These are phyloP conservation scores for Diorhabda sublineata DNA, from an alignment of 1,140 invertebrate species.

Conservation along the genomic window DNA sequence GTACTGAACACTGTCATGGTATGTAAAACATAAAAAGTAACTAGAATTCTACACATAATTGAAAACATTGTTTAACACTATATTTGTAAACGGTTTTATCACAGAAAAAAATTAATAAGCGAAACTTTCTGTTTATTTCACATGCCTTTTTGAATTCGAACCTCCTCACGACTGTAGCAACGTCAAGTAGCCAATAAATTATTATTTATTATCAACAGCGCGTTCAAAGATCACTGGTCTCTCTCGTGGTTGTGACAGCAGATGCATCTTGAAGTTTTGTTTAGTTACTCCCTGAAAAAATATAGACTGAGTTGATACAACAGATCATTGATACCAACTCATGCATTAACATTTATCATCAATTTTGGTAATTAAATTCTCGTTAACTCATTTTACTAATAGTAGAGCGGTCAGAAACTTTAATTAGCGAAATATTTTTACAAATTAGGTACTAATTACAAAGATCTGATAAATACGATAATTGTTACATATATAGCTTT, in stretches of 20 bases:
- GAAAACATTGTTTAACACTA: background rate
- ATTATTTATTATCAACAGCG: conserved; percentile 25
- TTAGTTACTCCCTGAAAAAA: conserved; percentile 13
- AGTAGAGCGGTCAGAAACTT: no score
- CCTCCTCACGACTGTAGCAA: conserved; percentile 1
- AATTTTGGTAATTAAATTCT: conserved; percentile 7
- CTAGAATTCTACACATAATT: conserved; percentile 4
- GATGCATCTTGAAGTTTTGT: conserved; percentile 14
- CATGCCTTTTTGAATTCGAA: conserved; percentile 11
- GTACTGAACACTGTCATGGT: conserved; percentile 17
- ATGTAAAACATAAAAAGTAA: conserved; percentile 8
- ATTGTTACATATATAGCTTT: no score
- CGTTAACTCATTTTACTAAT: background rate
- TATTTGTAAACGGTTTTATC: background rate
- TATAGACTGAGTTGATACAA: conserved; percentile 8
- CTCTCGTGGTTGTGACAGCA: conserved; percentile 6
- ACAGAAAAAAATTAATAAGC: background rate
- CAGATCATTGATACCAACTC: conserved; percentile 13
- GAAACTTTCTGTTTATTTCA: background rate
- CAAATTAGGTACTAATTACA: no score
- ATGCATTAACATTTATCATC: conserved; percentile 9
- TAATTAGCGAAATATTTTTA: no score
- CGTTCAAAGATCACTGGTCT: conserved; percentile 30
- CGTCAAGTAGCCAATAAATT: conserved; percentile 8
- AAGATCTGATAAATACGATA: no score